Evolutionary conservation across 2,888 invertebrate species (phyloP).

Genomic region (Phyto melanocephala): DNA sequence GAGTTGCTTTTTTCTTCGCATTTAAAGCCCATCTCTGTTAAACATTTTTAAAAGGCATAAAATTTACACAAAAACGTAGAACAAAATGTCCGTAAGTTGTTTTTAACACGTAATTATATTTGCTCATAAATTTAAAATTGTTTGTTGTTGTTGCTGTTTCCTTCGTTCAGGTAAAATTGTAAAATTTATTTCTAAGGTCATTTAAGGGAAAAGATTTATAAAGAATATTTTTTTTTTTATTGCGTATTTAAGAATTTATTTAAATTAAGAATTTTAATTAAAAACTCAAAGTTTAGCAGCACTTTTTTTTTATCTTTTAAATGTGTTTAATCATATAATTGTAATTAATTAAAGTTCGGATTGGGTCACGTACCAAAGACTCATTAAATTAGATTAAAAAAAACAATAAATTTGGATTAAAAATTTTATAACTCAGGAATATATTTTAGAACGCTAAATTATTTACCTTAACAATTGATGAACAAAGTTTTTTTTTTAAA

Average conservation of each 20-base stretch:
- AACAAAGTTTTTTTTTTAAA: too few species aligned
- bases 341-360: not conserved
- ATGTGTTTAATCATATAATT: not conserved
- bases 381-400: too few species aligned
- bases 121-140: slow-evolving; percentile 28
- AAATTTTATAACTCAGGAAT: too few species aligned
- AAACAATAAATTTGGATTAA: too few species aligned
- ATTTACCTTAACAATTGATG: too few species aligned
- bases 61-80: slow-evolving; percentile 37
- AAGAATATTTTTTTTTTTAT: not conserved
- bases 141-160: not conserved
- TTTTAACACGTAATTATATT: slow-evolving; percentile 13
- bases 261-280: not conserved
- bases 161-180: slow-evolving; percentile 25
- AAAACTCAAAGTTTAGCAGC: not conserved
- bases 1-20: slow-evolving; percentile 13
- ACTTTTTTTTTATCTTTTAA: not conserved
- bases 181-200: slow-evolving; percentile 42
- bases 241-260: not conserved
- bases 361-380: not conserved
- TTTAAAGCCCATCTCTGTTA: slow-evolving; percentile 50
- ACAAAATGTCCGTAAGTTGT: slow-evolving; percentile 53
- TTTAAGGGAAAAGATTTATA: not conserved
- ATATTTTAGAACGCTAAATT: too few species aligned
- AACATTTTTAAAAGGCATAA: slow-evolving; percentile 45